Evolutionary conservation across 2,797 vertebrate genomes (phyloP).

Genomic region (Ceryle rudis): DNA sequence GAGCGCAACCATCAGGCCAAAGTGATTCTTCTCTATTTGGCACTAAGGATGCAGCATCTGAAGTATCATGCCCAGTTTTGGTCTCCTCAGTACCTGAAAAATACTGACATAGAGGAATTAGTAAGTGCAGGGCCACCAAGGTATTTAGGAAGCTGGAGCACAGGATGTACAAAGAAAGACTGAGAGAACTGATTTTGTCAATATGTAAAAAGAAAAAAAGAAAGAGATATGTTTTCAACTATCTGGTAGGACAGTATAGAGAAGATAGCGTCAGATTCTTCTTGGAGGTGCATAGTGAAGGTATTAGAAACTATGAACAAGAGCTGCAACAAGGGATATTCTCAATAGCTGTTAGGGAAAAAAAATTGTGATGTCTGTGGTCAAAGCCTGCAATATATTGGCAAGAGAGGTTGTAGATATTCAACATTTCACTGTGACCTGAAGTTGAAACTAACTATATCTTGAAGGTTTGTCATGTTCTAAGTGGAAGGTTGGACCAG

Average conservation of each 20-base stretch:
- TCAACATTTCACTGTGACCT: not conserved
- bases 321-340: not conserved
- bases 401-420: accelerated
- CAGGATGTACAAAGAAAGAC: not conserved
- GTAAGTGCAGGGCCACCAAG: not conserved
- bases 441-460: not conserved
- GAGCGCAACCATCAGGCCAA: not conserved
- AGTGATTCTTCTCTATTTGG: not conserved
- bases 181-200: not conserved
- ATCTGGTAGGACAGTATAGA: not conserved
- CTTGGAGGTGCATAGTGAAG: not conserved
- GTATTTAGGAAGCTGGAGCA: not conserved
- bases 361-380: accelerated
- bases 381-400: not conserved
- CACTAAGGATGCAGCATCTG: not conserved
- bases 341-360: not conserved
- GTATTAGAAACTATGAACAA: not conserved
- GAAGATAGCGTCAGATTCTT: not conserved
- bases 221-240: not conserved
- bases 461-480: not conserved
- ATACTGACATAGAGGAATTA: not conserved
- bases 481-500: not conserved
- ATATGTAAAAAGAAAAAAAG: not conserved
- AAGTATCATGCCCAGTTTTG: not conserved
- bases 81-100: not conserved